Base-by-base conservation (phyloP, 2,113 vertebrate species). In the Tamias sibiricus region DNA sequence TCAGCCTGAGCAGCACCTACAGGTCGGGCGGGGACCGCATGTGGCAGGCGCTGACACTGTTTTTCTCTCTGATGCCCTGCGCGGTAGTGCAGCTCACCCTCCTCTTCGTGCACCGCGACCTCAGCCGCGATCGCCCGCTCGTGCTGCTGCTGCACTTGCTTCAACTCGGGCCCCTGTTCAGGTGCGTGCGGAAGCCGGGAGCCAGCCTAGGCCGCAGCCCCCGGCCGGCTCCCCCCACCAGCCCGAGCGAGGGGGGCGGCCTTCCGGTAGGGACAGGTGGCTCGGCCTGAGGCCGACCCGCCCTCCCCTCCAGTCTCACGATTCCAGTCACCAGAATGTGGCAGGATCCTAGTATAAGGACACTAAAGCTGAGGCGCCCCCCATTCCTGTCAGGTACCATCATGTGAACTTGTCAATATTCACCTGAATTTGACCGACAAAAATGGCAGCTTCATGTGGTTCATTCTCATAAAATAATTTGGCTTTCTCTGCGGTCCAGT, bases 91-190 rank as follows among this genome's bases (percentile, higher is more conserved):
- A 99, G 99, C 99, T 99, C 90, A 99, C 99, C 80, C 99, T 99
- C 92, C 99, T 99, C 97, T 99, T 99, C 98, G 98, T 99, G 98
- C 99, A 99, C 98, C 99, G 99, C 97, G 99, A 99, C 98, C 99
- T 99, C 83, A 99, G 99, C 98, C 98, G 99, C 71, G 99, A 99
- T 98, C 98, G 99, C 96, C 99, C 99, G 76, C 99, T 99, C 20
- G 98, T 99, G 88, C 99, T 99, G 97, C 98, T 99, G 95, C 98
- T 99, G 98, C 99, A 99, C 98, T 98, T 99, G 81, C 98, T 99
- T 96, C 99, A 99, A 98, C 99, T 99, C 6, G 99, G 99, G 96
- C 99, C 99, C 71, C 93, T 99, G 69, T 99, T 99, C 98, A 99
- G 99, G 99, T 99, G 98, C 96, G 99, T 98, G 95, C 1, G 94